Base-by-base conservation (phyloP, 2,888 invertebrate species). In the Alloscopus bannaensis region DNA sequence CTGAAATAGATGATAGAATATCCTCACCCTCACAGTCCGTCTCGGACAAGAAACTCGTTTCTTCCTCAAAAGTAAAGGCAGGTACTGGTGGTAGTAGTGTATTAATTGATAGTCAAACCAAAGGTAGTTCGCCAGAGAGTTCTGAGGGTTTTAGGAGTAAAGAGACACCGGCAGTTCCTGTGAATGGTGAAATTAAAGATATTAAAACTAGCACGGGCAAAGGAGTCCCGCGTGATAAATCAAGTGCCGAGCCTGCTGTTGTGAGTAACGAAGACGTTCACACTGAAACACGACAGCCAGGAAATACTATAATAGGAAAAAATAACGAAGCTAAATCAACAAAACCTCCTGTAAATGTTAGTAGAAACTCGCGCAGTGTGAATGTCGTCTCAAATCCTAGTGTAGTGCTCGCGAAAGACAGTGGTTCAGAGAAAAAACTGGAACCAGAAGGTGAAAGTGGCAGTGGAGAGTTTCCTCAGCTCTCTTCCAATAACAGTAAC, bases 391-490 rank as follows among this genome's bases (percentile, higher is more conserved):
- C 69, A 70, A 77, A 65, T 80, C 11, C 62, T 70, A 69, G 65
- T 45, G 42, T 69, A 64, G 68, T 16, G 60, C 6, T 31, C 6
- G 16, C 50, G 50, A 78, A 62, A 31, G 57, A 70, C 16, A 31
- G 1, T 29, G 16, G 20, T 18, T 36, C 24, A 24, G 68, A 76
- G n/a, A 70, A 57, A 31, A 70, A 73, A 52, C 13, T 26, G 16
- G 76, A 70, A 31, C 52, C 68, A 59, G 59, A 65, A 76, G n/a
- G n/a, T n/a, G 42, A 20, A 1, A 57, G 60, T 8, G 65, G 68
- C n/a, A 28, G 29, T 60, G 77, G 70, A 40, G 82, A 80, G 28
- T 83, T 83, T 62, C 81, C 83, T 29, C 79, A 78, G 50, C 65
- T 81, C 76, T 64, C 68, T 64, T 40, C 69, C 18, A 68, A 52